Conservation (phyloP, 30 jellyfish, hydroid and myxozoan genomes). For the Cassiopea xamachana region DNA sequence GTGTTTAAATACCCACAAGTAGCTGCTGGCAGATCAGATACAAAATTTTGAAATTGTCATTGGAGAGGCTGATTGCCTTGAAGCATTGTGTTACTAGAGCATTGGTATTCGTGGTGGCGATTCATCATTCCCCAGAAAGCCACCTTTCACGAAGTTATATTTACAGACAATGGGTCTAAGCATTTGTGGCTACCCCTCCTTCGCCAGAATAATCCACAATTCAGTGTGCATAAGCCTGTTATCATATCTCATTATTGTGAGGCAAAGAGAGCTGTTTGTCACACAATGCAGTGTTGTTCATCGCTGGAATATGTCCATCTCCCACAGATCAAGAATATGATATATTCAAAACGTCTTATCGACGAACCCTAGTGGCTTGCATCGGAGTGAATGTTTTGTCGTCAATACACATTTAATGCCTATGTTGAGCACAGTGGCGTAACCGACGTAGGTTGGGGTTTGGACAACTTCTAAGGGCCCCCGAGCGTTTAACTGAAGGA, state of each 20-base stretch:
- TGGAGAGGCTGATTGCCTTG: not conserved
- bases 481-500: too few species aligned
- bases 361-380: not conserved
- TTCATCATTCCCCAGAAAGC: conserved; percentile 4
- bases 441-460: too few species aligned
- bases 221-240: conserved; percentile 4
- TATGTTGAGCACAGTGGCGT: too few species aligned
- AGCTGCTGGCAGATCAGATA: too few species aligned
- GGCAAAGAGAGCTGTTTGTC: not conserved
- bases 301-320: not conserved
- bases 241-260: conserved; percentile 18
- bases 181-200: conserved; percentile 25
- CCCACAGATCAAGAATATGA: not conserved
- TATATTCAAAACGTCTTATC: not conserved
- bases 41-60: not conserved
- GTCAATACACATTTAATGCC: not conserved
- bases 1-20: too few species aligned
- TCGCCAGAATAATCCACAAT: conserved; percentile 13
- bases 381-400: not conserved
- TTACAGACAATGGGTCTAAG: not conserved
- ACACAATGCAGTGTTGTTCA: not conserved
- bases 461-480: too few species aligned
- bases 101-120: not conserved
- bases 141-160: not conserved
- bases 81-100: not conserved